Conservation (phyloP, 2,888 invertebrate genomes). For the Neoascia interrupta region DNA sequence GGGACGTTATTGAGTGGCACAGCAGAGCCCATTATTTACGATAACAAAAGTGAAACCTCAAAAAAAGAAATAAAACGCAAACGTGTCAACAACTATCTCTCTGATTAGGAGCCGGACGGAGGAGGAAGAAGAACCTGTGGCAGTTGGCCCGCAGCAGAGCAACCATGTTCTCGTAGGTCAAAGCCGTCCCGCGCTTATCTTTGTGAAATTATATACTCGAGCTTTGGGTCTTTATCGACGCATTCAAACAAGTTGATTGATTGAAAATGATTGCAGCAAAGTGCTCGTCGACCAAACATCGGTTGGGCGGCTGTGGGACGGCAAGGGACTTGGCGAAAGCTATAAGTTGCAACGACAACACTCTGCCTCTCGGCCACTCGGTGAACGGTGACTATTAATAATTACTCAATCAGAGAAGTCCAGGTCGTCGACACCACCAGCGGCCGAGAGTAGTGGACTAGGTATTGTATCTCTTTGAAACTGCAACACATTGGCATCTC, state of each 20-base stretch:
- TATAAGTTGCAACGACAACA: constrained; percentile 20
- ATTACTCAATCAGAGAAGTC: constrained; percentile 65
- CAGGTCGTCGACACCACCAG: constrained; percentile 52
- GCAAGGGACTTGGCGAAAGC: constrained; percentile 5
- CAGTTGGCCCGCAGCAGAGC: constrained; percentile 5
- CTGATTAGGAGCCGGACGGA: constrained; percentile 2
- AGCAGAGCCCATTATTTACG: constrained; percentile 47
- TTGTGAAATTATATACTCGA: neutral
- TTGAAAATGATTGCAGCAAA: constrained; percentile 20
- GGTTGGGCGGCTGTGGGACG: constrained; percentile 6
- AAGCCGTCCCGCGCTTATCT: constrained; percentile 35
- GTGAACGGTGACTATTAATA: constrained; percentile 64
- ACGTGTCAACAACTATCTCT: constrained; percentile 31
- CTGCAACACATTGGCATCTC: too few species aligned
- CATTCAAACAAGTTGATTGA: constrained; percentile 24
- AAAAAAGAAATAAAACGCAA: constrained; percentile 6
- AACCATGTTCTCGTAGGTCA: constrained; percentile 51
- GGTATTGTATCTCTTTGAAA: constrained; percentile 29
- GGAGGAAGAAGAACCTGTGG: constrained; percentile 5
- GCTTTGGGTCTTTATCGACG: neutral
- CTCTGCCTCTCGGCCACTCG: too few species aligned
- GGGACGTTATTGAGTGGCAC: constrained; percentile 43
- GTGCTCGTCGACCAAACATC: constrained; percentile 19
- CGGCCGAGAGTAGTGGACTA: constrained; percentile 34
- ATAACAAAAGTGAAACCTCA: constrained; percentile 56